phyloP scores from a whole-genome alignment of 1,140 invertebrate species.

The Hycleus cichorii region DNA sequence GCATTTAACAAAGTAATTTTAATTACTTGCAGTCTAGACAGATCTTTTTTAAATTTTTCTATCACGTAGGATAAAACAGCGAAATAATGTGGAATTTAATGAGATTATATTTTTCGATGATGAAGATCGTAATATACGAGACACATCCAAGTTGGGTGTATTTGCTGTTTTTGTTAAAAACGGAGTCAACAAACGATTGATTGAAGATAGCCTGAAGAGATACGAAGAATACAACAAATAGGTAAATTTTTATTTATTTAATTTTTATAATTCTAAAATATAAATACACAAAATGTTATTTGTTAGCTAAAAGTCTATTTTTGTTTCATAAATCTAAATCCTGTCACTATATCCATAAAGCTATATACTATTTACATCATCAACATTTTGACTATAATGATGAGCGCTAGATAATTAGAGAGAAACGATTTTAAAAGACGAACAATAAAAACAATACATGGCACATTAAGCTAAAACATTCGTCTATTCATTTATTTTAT shows the following conservation, averaged over 20 bases:
- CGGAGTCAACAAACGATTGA: slow-evolving; percentile 45
- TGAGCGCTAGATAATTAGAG: no score
- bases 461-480: no score
- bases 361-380: no score
- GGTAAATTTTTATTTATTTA: background rate
- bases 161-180: slow-evolving; percentile 49
- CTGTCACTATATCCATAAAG: no score
- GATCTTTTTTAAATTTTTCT: slow-evolving; percentile 19
- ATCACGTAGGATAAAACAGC: slow-evolving; percentile 50
- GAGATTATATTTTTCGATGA: slow-evolving; percentile 72
- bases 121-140: slow-evolving; percentile 54
- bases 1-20: slow-evolving; percentile 58
- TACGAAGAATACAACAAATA: no score
- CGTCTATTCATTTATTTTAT: no score
- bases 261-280: background rate
- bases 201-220: slow-evolving; percentile 43
- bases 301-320: background rate
- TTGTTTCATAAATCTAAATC: no score
- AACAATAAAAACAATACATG: no score
- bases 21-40: background rate
- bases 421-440: no score
- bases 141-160: slow-evolving; percentile 50
- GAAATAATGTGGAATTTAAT: slow-evolving; percentile 48
- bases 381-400: no score
- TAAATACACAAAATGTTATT: background rate